Evolutionary conservation across 2,888 invertebrate species (phyloP).

Genomic region (Smittia aterrima): DNA sequence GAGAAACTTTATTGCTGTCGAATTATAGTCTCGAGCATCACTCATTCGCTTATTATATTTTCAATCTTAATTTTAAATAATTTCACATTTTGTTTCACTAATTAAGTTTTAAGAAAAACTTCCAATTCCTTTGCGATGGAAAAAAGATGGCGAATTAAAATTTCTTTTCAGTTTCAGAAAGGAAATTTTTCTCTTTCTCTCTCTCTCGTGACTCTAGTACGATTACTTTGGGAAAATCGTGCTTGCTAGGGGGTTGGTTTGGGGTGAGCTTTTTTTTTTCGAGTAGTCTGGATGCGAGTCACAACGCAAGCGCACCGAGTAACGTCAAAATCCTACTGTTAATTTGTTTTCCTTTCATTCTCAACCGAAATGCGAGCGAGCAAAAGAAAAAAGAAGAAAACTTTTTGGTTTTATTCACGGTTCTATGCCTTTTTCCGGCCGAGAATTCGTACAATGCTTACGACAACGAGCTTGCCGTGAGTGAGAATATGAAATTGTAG

Average conservation of each 20-base stretch:
- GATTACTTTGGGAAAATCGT: neutral
- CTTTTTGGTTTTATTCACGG: slow-evolving; percentile 20
- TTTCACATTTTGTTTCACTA: neutral
- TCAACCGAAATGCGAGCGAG: neutral
- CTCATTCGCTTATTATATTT: neutral
- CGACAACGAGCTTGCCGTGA: neutral
- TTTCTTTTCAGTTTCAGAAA: neutral
- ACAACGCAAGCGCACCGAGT: slow-evolving; percentile 11
- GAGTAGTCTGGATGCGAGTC: neutral
- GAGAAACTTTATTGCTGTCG: neutral
- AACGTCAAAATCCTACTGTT: neutral
- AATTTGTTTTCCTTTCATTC: neutral
- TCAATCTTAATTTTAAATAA: neutral
- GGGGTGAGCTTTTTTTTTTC: neutral
- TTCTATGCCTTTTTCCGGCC: neutral
- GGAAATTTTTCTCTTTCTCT: slow-evolving; percentile 4
- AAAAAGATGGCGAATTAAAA: slow-evolving; percentile 40
- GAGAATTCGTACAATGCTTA: neutral
- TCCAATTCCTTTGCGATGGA: slow-evolving; percentile 24
- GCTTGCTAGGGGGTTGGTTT: neutral
- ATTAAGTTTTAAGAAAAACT: neutral
- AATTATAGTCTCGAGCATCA: too few species aligned
- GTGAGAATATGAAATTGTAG: neutral
- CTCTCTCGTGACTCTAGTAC: neutral
- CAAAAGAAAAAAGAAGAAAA: neutral